Conservation (phyloP, 2,113 vertebrate species). For the Haemorhous mexicanus region DNA sequence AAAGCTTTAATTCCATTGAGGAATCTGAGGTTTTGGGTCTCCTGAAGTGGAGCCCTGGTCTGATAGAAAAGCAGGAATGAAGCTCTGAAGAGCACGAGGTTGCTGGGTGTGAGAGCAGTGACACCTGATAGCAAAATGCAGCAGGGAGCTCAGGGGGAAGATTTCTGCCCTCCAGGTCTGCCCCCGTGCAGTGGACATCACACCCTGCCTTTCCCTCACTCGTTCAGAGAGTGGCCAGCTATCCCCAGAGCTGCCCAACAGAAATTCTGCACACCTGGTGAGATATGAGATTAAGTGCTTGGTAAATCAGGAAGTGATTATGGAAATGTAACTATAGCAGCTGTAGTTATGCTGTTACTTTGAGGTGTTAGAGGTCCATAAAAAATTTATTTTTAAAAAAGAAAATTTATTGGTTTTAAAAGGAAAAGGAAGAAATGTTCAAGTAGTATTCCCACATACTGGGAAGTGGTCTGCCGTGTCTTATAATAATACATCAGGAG, state of each 20-base stretch:
- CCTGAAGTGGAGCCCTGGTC: background rate
- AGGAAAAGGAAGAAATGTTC: background rate
- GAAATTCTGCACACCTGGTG: background rate
- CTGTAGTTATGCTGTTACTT: background rate
- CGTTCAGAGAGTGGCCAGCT: background rate
- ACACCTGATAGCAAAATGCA: accelerated
- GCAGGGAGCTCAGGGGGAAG: background rate
- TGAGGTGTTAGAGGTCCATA: background rate
- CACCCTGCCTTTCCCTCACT: background rate
- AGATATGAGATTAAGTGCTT: background rate
- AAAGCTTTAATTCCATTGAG: background rate
- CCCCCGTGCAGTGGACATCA: accelerated
- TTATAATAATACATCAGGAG: background rate
- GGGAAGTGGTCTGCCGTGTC: background rate
- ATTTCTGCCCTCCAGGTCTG: background rate
- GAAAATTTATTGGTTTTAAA: background rate
- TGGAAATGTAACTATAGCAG: background rate
- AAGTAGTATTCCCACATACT: background rate
- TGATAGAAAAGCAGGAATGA: background rate
- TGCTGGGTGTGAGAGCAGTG: background rate
- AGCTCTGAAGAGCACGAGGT: accelerated
- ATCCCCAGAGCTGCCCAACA: background rate
- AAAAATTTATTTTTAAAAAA: background rate
- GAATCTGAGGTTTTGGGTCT: background rate
- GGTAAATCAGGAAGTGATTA: background rate